A percentile compares a stretch with the other conserved stretches of the same genome.
Evolutionary conservation across 2,797 vertebrate genomes (phyloP).

Genomic region (Mico argentatus): DNA sequence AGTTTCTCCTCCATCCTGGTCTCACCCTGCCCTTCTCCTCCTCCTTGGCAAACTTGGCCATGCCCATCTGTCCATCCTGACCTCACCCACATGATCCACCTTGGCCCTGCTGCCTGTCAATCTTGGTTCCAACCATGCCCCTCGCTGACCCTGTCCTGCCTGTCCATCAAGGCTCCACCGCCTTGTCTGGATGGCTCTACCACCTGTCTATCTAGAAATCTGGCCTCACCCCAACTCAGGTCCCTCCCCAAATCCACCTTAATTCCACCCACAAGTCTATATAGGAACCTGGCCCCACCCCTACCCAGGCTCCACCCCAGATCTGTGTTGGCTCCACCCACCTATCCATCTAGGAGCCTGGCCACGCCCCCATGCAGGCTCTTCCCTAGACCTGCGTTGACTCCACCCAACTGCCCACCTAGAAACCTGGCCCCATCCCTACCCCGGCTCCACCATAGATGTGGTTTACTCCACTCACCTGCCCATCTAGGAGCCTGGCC

Average conservation of each 20-base stretch:
- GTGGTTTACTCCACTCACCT: slow-evolving; percentile 34
- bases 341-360: neutral
- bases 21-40: neutral
- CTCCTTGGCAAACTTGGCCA: neutral
- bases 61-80: neutral
- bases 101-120: fast-evolving
- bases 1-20: neutral
- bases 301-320: neutral
- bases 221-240: neutral
- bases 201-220: neutral
- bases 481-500: slow-evolving; percentile 89
- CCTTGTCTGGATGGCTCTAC: neutral
- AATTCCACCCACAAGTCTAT: neutral
- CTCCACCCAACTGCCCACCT: too few relatives aligned
- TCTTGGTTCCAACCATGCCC: neutral
- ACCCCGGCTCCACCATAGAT: neutral
- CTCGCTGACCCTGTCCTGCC: fast-evolving
- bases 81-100: neutral
- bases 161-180: neutral
- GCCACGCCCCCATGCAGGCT: neutral
- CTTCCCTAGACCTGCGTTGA: too few relatives aligned
- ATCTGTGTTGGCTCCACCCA: neutral
- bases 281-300: neutral
- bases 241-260: neutral
- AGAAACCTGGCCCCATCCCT: neutral